Conservation (phyloP, 2,797 vertebrate species). For the Pristis pectinata region DNA sequence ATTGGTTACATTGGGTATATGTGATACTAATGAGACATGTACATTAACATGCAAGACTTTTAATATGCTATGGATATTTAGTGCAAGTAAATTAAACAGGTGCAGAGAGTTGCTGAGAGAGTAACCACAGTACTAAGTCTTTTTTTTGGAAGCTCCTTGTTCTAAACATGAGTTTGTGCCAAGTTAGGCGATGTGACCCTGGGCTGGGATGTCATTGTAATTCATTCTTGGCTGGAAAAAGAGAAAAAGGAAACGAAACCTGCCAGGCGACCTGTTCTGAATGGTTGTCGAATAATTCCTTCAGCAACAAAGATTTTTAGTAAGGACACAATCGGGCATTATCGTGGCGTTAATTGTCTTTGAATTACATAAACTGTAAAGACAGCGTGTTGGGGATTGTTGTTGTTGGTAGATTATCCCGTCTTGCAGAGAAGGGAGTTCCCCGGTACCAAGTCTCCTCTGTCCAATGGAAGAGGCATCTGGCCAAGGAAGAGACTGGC, state of each 20-base stretch:
- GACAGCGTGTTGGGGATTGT: not conserved
- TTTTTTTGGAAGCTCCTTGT: not conserved
- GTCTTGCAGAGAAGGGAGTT: not conserved
- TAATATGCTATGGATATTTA: not conserved
- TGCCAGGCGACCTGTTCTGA: not conserved
- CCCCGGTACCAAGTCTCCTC: not conserved
- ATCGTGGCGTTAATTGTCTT: too few relatives aligned
- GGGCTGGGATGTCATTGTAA: not conserved
- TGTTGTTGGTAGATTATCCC: not conserved
- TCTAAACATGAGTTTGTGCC: not conserved
- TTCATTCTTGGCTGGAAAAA: not conserved
- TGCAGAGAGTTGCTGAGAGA: not conserved
- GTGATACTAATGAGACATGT: not conserved
- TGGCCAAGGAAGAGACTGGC: too few relatives aligned
- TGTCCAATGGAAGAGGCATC: not conserved
- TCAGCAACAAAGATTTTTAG: not conserved
- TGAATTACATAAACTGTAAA: too few relatives aligned
- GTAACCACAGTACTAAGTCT: not conserved
- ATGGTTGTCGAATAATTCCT: not conserved
- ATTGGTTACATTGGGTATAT: not conserved
- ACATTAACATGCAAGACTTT: too few relatives aligned
- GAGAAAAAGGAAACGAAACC: not conserved
- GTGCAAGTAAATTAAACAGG: not conserved
- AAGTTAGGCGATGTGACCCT: not conserved
- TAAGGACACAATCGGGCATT: too few relatives aligned